Conservation (phyloP, 2,113 vertebrate genomes). For the Epinephelus fuscoguttatus region DNA sequence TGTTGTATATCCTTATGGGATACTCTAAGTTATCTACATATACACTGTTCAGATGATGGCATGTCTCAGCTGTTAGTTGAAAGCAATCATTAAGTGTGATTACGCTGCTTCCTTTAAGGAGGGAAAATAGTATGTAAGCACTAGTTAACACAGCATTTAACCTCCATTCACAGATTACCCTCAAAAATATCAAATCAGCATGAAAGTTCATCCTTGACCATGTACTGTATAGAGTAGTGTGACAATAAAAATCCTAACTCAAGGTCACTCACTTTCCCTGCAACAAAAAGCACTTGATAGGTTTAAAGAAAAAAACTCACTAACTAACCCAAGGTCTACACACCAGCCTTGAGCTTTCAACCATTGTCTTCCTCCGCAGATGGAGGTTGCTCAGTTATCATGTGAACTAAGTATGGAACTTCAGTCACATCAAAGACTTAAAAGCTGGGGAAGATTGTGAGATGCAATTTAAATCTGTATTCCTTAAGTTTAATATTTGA, state of each 20-base stretch:
- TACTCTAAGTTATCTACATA: conserved; percentile 14
- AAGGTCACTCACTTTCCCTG: neutral
- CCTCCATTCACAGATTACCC: conserved; percentile 1
- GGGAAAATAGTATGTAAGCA: neutral
- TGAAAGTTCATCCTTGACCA: conserved; percentile 1
- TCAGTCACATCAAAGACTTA: neutral
- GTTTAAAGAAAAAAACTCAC: neutral
- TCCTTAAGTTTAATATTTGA: conserved; percentile 22
- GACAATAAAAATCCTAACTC: neutral
- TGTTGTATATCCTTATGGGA: conserved; percentile 20
- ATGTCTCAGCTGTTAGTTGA: neutral
- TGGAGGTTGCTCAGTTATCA: neutral
- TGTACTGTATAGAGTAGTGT: neutral
- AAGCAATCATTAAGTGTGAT: conserved; percentile 25
- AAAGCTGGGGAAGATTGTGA: neutral
- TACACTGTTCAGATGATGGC: conserved; percentile 2
- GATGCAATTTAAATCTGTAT: neutral
- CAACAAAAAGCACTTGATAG: neutral
- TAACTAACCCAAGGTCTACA: too few relatives aligned
- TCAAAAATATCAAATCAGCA: neutral
- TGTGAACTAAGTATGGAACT: neutral
- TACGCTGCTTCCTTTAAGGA: conserved; percentile 1
- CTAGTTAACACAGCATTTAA: neutral
- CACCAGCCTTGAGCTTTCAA: neutral
- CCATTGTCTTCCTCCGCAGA: neutral